phyloP scores from a whole-genome alignment of 2,797 vertebrate species.

The Pseudocheirus occidentalis region DNA sequence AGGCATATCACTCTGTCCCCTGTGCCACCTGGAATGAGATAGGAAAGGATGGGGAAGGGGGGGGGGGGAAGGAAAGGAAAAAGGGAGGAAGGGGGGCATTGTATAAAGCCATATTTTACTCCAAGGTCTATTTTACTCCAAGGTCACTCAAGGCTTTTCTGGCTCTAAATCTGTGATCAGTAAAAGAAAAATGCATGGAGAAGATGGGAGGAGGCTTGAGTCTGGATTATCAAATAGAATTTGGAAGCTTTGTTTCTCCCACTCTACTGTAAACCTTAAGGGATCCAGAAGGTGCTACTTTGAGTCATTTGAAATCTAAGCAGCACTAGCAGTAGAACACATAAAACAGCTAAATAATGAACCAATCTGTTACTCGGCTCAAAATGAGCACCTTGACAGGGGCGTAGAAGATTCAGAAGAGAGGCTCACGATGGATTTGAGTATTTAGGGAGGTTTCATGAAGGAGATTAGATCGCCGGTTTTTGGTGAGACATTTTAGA shows the following conservation, averaged over 20 bases:
- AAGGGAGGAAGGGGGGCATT: neutral
- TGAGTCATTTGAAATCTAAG: neutral
- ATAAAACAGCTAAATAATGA: neutral
- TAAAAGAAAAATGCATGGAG: neutral
- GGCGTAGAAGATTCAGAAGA: neutral
- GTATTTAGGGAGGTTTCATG: neutral
- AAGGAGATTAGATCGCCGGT: neutral
- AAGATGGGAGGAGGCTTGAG: neutral
- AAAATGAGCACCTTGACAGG: neutral
- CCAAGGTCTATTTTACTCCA: neutral
- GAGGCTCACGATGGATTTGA: neutral
- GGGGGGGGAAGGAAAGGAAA: accelerated
- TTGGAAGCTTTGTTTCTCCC: neutral
- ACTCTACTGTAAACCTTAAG: neutral
- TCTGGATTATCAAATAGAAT: neutral
- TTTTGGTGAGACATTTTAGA: neutral
- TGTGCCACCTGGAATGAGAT: neutral
- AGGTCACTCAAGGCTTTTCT: neutral
- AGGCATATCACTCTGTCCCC: neutral
- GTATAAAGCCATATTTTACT: neutral
- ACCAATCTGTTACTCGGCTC: neutral
- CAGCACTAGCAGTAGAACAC: neutral
- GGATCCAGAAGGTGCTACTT: neutral
- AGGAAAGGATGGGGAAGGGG: neutral
- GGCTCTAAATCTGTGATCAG: neutral